Base-by-base conservation (phyloP, 1,140 invertebrate species). In the Eumeta japonica region DNA sequence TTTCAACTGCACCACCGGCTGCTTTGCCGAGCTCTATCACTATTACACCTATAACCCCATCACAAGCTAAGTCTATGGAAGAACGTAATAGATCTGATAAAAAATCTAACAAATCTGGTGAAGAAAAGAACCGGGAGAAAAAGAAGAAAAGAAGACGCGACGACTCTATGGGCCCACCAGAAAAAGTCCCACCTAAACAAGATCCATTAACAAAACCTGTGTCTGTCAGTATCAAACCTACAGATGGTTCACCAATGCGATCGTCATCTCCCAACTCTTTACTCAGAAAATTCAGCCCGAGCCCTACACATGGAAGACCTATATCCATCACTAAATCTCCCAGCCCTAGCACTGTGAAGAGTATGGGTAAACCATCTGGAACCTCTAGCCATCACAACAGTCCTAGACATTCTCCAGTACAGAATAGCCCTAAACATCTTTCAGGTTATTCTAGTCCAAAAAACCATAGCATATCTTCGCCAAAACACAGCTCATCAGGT, bases 111-210 rank as follows among this genome's bases (percentile, higher is more conserved):
- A 81, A 79, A 55, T 83, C 78, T 40, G 68, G 74, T 37, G 78
- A 77, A 46, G 84, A 85, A 46, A 74, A 74, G n/a, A 83, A 82
- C 53, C 62, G 86, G 43, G 87, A 92, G 33, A 90, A 89, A 58
- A 87, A 87, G 55, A 79, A 84, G 46, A 89, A 90, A 53, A 79
- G 87, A 16, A 89, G 89, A 46, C 76, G 85, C 36, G 86, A 89
- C 41, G 84, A 88, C 47, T 83, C 87, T 0, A 92, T 91, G 89
- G 88, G 88, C 3, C 88, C 89, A 2, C 89, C 89, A 0, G 87
- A 89, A 31, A 90, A 90, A 65, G 75, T 89, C 3, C 85, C 85
- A 0, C 75, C 78, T 0, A 87, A 87, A 55, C 79, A 81, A 64
- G 86, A 88, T 45, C 80, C 86, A 0, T 67, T 88, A 4, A 82